A percentile compares a stretch with the other conserved stretches of the same genome.
phyloP scores from a whole-genome alignment of 2,888 invertebrate genomes.

The Oconnorella tubifera region DNA sequence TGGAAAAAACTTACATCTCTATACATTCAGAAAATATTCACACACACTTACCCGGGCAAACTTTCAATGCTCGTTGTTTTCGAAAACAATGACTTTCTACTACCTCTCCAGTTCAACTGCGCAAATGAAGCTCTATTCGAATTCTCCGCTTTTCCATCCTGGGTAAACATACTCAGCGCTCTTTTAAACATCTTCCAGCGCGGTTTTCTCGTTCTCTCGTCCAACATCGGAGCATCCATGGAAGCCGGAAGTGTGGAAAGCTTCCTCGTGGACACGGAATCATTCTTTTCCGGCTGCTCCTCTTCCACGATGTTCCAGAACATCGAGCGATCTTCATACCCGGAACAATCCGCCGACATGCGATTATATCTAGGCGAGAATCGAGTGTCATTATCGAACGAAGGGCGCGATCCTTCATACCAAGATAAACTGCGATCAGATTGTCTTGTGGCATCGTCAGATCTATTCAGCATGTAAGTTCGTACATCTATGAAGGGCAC shows the following conservation, averaged over 20 bases:
- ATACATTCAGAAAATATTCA: not conserved
- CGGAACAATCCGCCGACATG: not conserved
- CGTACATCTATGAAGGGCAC: too few species aligned
- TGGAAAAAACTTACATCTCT: too few species aligned
- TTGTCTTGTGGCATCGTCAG: too few species aligned
- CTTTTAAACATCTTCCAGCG: constrained; percentile 22
- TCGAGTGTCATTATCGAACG: too few species aligned
- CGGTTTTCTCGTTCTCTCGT: constrained; percentile 3
- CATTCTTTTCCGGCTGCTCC: not conserved
- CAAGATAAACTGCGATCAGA: too few species aligned
- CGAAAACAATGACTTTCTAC: too few species aligned
- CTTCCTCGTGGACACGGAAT: not conserved
- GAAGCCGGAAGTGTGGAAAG: not conserved
- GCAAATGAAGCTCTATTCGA: too few species aligned
- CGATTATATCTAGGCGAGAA: not conserved
- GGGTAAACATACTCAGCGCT: constrained; percentile 15
- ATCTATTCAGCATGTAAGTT: too few species aligned
- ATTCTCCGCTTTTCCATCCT: too few species aligned
- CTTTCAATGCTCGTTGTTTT: constrained; percentile 7
- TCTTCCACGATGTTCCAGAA: not conserved
- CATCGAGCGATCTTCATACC: not conserved
- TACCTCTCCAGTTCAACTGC: too few species aligned
- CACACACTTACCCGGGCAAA: constrained; percentile 1
- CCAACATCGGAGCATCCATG: not conserved
- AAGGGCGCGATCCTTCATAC: too few species aligned